Conservation (phyloP, 2,888 invertebrate genomes). For the Nomada ruficornis region DNA sequence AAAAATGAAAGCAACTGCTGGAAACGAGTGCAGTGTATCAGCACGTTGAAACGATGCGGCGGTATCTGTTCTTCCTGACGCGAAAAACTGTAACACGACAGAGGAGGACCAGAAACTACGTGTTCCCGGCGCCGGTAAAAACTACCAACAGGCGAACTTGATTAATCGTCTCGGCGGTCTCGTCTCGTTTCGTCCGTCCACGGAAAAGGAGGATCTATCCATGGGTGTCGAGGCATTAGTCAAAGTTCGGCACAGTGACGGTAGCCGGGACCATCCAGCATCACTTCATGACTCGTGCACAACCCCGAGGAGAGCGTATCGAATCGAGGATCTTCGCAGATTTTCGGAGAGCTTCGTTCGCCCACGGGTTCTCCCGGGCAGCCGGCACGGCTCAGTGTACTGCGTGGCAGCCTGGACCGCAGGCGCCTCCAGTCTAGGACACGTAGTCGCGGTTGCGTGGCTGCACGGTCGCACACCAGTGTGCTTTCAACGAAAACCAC, state of each 20-base stretch:
- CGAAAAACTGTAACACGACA: neutral
- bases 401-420: slow-evolving; percentile 81
- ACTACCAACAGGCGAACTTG: neutral
- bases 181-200: neutral
- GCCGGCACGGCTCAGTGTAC: slow-evolving; percentile 78
- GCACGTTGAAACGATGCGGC: neutral
- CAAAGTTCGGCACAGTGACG: slow-evolving; percentile 24
- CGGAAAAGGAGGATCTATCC: neutral
- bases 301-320: slow-evolving; percentile 77
- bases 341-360: slow-evolving; percentile 80
- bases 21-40: neutral
- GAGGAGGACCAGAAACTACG: neutral
- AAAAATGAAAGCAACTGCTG: neutral
- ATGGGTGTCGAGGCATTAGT: slow-evolving; percentile 14
- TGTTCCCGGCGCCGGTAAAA: neutral
- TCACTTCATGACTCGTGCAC: slow-evolving; percentile 70
- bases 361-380: slow-evolving; percentile 74
- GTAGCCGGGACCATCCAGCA: slow-evolving; percentile 63
- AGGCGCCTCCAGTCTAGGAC: slow-evolving; percentile 73
- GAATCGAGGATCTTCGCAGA: slow-evolving; percentile 82
- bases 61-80: neutral
- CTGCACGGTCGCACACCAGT: slow-evolving; percentile 40
- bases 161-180: neutral
- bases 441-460: slow-evolving; percentile 57
- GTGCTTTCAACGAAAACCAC: slow-evolving; percentile 4